These are phyloP conservation scores for Megalops atlanticus DNA, from an alignment of 2,113 vertebrate species.

Conservation along the genomic window DNA sequence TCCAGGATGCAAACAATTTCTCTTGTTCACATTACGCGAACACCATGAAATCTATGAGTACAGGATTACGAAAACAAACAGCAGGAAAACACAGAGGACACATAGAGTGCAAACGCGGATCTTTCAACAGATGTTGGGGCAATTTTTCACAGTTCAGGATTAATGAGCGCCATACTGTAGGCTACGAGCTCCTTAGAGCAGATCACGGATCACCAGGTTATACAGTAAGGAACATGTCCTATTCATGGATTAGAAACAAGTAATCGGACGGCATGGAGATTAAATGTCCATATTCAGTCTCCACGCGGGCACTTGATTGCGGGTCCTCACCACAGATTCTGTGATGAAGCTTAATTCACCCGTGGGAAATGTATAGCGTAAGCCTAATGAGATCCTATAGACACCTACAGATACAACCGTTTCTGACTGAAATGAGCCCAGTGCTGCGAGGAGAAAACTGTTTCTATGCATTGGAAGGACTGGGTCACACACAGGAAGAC, in stretches of 20 bases:
- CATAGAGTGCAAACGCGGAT: neutral
- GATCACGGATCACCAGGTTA: slow-evolving; percentile 38
- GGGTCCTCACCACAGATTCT: neutral
- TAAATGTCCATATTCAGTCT: slow-evolving; percentile 10
- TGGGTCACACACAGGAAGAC: neutral
- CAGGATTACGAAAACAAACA: neutral
- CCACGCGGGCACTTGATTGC: neutral
- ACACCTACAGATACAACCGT: neutral
- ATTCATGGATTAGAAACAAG: slow-evolving; percentile 33
- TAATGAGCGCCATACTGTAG: slow-evolving; percentile 4
- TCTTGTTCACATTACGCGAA: neutral
- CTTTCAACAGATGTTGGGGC: neutral
- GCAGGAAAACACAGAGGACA: neutral
- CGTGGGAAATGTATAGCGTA: neutral
- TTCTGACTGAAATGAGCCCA: neutral
- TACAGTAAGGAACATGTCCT: slow-evolving; percentile 25
- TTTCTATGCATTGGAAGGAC: neutral
- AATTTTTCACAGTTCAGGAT: neutral
- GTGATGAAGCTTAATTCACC: neutral
- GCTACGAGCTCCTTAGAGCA: slow-evolving; percentile 22
- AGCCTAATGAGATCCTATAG: neutral
- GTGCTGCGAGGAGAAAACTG: neutral
- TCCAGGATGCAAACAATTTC: neutral
- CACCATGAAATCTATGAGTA: neutral
- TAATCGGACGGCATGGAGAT: slow-evolving; percentile 7